These are phyloP conservation scores for Sminthurides bifidus DNA, from an alignment of 1,140 invertebrate species.

Conservation along the genomic window DNA sequence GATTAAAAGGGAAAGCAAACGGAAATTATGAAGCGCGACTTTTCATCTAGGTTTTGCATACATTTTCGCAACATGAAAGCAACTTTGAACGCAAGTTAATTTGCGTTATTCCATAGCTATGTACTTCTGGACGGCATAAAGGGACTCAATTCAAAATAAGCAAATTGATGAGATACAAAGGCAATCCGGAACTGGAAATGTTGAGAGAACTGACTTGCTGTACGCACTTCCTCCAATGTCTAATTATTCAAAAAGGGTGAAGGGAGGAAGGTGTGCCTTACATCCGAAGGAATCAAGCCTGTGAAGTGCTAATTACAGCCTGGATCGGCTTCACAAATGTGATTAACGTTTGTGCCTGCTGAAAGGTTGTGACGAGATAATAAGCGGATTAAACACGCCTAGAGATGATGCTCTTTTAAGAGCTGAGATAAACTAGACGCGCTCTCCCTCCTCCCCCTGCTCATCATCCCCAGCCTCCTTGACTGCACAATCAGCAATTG, in stretches of 20 bases:
- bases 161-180: background rate
- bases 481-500: background rate
- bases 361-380: slow-evolving; percentile 28
- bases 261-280: slow-evolving; percentile 25
- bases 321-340: slow-evolving; percentile 30
- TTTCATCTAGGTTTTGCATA: too few relatives aligned
- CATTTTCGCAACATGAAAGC: too few relatives aligned
- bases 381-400: slow-evolving; percentile 27
- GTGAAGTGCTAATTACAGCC: slow-evolving; percentile 30
- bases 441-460: slow-evolving; percentile 21
- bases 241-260: slow-evolving; percentile 30
- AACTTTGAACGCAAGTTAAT: too few relatives aligned
- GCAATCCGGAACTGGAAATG: background rate
- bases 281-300: slow-evolving; percentile 20
- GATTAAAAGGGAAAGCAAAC: too few relatives aligned
- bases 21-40: too few relatives aligned
- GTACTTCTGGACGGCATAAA: background rate
- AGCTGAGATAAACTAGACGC: slow-evolving; percentile 20
- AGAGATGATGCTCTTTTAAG: background rate
- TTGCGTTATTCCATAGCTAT: background rate
- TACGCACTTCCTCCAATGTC: slow-evolving; percentile 10
- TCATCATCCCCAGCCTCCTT: slow-evolving; percentile 23
- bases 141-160: background rate
- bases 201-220: too few relatives aligned
- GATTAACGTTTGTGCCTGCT: slow-evolving; percentile 26